Conservation (phyloP, 2,113 vertebrate species). For the Labrus mixtus region DNA sequence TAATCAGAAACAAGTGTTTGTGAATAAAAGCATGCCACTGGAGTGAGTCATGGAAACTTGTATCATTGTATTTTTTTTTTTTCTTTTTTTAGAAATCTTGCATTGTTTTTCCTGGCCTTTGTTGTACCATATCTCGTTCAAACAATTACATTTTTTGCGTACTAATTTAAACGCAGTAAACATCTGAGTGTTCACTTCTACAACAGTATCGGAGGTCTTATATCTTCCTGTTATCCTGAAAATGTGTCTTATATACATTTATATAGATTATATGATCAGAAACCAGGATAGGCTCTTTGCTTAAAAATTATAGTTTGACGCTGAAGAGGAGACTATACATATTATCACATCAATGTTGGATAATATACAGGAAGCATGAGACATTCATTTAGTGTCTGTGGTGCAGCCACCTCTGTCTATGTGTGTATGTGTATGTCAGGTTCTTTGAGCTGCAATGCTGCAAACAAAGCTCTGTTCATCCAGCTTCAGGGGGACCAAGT, state of each 20-base stretch:
- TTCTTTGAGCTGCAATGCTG: constrained; percentile 44
- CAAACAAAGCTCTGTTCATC: constrained; percentile 80
- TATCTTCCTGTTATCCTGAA: no score
- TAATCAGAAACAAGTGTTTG: constrained; percentile 8
- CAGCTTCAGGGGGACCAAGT: constrained; percentile 77
- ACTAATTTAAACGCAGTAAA: background rate
- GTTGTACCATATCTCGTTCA: background rate
- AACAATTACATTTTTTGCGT: background rate
- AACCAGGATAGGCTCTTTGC: no score
- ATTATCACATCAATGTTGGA: background rate
- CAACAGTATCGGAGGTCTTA: background rate
- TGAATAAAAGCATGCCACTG: constrained; percentile 33
- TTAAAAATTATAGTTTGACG: no score
- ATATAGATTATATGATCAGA: no score
- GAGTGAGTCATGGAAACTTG: constrained; percentile 10
- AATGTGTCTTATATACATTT: no score
- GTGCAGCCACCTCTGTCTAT: background rate
- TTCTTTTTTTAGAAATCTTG: background rate
- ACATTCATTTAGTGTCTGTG: constrained; percentile 23
- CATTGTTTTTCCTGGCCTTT: background rate
- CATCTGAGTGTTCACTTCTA: no score
- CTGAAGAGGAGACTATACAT: background rate
- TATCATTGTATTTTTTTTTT: background rate
- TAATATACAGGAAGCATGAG: background rate
- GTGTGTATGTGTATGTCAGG: constrained; percentile 32